Conservation (phyloP, 64 coral and sea anemone genomes). For the Exaiptasia diaphana region DNA sequence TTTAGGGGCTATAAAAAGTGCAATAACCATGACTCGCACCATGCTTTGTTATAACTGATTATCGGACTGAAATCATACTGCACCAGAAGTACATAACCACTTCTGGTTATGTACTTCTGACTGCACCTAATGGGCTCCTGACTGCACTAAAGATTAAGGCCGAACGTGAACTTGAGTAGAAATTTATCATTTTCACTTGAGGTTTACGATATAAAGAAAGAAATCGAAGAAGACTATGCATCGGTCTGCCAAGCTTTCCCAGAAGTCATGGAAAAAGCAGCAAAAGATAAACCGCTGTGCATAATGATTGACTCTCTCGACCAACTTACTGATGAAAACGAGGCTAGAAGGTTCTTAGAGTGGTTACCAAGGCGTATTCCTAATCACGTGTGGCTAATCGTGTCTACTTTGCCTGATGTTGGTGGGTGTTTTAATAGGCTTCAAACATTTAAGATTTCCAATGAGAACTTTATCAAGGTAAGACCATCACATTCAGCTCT, state of each 20-base stretch:
- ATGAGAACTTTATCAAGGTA: conserved; percentile 32
- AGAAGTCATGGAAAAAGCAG: conserved; percentile 11
- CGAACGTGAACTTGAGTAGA: too few relatives aligned
- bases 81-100: too few relatives aligned
- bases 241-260: conserved; percentile 43
- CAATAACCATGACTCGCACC: too few relatives aligned
- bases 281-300: conserved; percentile 27
- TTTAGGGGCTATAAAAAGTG: too few relatives aligned
- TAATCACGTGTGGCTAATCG: conserved; percentile 32
- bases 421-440: conserved; percentile 37
- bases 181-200: too few relatives aligned
- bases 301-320: conserved; percentile 56
- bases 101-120: too few relatives aligned
- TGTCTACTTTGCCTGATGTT: conserved; percentile 44
- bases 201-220: conserved; percentile 21
- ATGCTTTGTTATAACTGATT: too few relatives aligned
- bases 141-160: too few relatives aligned
- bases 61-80: too few relatives aligned
- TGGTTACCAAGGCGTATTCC: conserved; percentile 49
- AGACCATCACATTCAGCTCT: neutral
- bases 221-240: conserved; percentile 40
- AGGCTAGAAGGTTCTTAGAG: conserved; percentile 47
- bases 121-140: too few relatives aligned
- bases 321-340: conserved; percentile 47
- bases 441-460: conserved; percentile 28